These are phyloP conservation scores for Tiliacea citrago DNA, from an alignment of 2,888 invertebrate genomes.

Conservation along the genomic window DNA sequence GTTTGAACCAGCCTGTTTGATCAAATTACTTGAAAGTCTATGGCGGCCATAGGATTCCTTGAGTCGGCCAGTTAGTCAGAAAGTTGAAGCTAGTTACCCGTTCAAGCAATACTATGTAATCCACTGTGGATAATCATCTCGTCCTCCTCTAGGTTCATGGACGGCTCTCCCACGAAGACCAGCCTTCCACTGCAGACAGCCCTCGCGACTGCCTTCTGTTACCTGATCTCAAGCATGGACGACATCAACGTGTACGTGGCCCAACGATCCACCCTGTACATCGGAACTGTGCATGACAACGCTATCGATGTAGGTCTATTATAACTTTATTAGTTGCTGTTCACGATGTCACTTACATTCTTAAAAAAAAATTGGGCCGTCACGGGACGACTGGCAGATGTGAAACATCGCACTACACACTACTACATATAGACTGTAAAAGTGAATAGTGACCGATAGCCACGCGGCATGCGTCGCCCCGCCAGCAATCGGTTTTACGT, in stretches of 20 bases:
- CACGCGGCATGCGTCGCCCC: no score
- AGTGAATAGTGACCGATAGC: no score
- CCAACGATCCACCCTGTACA: conserved; percentile 97
- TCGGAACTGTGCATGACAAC: conserved; percentile 97
- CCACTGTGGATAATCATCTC: not conserved
- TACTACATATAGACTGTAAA: no score
- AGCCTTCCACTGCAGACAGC: conserved; percentile 97
- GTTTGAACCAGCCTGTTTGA: no score
- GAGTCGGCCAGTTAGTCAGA: not conserved
- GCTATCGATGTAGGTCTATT: conserved; percentile 93
- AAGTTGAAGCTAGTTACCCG: not conserved
- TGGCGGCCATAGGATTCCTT: no score
- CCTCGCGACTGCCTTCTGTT: conserved; percentile 98
- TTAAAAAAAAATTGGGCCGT: not conserved
- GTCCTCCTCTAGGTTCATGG: conserved; percentile 93
- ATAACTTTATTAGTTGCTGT: not conserved
- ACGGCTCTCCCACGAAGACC: conserved; percentile 95
- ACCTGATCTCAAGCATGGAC: conserved; percentile 98
- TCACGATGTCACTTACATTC: not conserved
- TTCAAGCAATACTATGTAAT: not conserved
- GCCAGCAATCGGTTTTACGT: no score
- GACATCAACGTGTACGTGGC: conserved; percentile 98
- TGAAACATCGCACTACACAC: no score
- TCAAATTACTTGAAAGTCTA: no score
- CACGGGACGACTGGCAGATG: no score